Conservation (phyloP, 2,113 vertebrate species). For the Merops nubicus region DNA sequence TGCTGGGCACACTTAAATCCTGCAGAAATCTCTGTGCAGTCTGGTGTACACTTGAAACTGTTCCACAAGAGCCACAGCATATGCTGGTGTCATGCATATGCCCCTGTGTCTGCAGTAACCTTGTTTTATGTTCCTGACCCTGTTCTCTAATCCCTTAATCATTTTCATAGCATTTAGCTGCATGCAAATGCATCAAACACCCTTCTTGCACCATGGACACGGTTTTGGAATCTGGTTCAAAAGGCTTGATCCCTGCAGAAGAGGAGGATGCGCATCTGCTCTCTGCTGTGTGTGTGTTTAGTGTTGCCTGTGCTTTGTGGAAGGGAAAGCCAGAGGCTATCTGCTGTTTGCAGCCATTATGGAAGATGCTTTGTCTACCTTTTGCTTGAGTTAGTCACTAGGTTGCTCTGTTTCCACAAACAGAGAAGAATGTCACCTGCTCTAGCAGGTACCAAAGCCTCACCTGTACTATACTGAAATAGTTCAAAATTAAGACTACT, state of each 20-base stretch:
- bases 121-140: background rate
- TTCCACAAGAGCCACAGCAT: background rate
- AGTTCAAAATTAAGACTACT: background rate
- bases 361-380: background rate
- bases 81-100: background rate
- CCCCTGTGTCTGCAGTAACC: background rate
- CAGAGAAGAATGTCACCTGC: background rate
- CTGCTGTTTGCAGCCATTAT: background rate
- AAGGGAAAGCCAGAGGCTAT: background rate
- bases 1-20: background rate
- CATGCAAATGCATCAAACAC: background rate
- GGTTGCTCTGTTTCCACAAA: background rate
- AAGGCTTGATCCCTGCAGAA: background rate
- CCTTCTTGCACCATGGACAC: fast-evolving
- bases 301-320: background rate
- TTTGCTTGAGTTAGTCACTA: background rate
- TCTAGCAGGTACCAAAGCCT: background rate
- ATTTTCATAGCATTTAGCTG: background rate
- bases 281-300: background rate
- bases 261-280: background rate
- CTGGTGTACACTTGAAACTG: background rate
- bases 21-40: background rate
- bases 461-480: background rate
- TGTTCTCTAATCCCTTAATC: background rate
- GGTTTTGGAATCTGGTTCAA: background rate